Percentiles rank a stretch among this genome's conserved stretches.
Conservation (phyloP, 2,797 vertebrate species). For the Eulemur coronatus region DNA sequence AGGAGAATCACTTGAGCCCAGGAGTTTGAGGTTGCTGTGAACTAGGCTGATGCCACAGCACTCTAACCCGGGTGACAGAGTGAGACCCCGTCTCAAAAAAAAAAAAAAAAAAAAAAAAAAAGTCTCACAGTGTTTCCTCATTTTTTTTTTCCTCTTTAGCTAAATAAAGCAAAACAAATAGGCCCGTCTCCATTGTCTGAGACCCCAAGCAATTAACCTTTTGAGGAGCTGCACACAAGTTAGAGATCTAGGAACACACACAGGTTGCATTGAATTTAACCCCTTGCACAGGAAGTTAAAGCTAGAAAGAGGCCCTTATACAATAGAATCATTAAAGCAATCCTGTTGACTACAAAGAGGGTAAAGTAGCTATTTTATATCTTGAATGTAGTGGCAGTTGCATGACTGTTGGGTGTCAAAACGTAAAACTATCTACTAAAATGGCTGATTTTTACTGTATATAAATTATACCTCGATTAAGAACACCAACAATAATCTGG, state of each 20-base stretch:
- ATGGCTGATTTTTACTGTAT: neutral
- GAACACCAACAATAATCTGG: neutral
- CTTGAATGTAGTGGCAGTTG: neutral
- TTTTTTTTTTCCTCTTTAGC: conserved; percentile 17
- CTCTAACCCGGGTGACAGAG: too few species aligned
- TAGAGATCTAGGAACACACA: neutral
- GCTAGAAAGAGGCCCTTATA: neutral
- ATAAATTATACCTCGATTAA: neutral
- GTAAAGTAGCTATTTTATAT: neutral
- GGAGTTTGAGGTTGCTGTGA: too few species aligned
- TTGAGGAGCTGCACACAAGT: neutral
- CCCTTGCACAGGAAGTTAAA: conserved; percentile 15
- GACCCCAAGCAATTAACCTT: neutral
- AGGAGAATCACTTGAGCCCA: too few species aligned
- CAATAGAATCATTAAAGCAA: neutral
- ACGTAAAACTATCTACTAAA: neutral
- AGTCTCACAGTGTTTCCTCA: neutral
- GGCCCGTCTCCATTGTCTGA: neutral
- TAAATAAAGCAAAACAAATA: conserved; percentile 30
- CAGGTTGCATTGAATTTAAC: neutral
- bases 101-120: too few species aligned
- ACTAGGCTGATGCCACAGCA: too few species aligned
- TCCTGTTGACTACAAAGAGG: neutral
- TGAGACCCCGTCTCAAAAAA: too few species aligned
- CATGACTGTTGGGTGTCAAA: neutral